These are phyloP conservation scores for Bombus waltoni DNA, from an alignment of 1,140 invertebrate species.

Conservation along the genomic window DNA sequence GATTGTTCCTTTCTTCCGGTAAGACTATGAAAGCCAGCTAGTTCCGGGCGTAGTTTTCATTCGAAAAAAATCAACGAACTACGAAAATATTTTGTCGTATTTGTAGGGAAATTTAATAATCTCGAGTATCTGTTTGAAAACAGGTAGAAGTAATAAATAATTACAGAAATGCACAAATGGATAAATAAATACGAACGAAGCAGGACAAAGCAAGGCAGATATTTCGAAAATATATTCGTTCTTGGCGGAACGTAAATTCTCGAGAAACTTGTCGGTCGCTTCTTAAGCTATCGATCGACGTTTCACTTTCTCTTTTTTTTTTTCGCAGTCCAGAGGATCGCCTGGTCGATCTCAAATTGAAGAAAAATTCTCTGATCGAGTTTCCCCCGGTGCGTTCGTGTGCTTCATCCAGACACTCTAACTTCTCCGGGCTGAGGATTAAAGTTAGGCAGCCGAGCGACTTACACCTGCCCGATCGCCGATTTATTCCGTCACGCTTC, in stretches of 20 bases:
- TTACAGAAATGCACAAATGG: background rate
- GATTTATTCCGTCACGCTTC: conserved; percentile 66
- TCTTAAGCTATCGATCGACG: background rate
- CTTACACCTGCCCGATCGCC: conserved; percentile 65
- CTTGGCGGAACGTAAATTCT: background rate
- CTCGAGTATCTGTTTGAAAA: too few relatives aligned
- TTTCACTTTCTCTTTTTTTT: background rate
- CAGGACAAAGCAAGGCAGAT: too few relatives aligned
- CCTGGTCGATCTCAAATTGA: conserved; percentile 59
- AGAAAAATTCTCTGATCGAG: conserved; percentile 68
- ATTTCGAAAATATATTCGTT: background rate
- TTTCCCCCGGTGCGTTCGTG: conserved; percentile 26
- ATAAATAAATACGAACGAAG: too few relatives aligned
- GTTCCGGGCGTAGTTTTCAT: too few relatives aligned
- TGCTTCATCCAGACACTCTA: background rate
- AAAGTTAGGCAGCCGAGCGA: conserved; percentile 54
- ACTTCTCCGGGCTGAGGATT: conserved; percentile 45
- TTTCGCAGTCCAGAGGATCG: background rate
- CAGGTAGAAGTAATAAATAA: too few relatives aligned
- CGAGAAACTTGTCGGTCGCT: background rate
- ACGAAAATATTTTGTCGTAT: too few relatives aligned
- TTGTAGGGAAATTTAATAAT: too few relatives aligned
- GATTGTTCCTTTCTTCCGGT: too few relatives aligned
- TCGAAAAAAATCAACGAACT: too few relatives aligned
- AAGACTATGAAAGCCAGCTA: too few relatives aligned